These are phyloP conservation scores for Dyspetes luteomarginatus DNA, from an alignment of 2,888 invertebrate genomes.

Conservation along the genomic window DNA sequence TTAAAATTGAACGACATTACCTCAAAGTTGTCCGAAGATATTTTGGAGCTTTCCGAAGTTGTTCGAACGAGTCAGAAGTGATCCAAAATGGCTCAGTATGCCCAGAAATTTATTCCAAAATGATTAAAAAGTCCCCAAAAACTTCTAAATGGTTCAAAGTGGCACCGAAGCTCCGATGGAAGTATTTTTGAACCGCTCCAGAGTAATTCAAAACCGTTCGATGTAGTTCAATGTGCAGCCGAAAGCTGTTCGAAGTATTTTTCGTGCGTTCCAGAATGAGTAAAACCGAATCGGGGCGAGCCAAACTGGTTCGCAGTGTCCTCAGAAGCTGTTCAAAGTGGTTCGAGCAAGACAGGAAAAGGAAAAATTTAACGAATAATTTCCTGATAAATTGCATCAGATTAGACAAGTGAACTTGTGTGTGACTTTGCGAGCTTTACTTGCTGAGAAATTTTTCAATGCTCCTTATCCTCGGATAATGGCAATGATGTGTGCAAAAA, in stretches of 20 bases:
- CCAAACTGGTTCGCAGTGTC: background rate
- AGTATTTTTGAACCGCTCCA: no score
- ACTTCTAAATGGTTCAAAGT: no score
- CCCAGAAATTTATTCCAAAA: background rate
- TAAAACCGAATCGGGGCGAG: background rate
- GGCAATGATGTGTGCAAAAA: background rate
- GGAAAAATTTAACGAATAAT: background rate
- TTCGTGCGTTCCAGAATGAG: background rate
- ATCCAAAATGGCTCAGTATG: background rate
- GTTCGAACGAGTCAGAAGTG: background rate
- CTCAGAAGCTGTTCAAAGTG: background rate
- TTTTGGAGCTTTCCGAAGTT: background rate
- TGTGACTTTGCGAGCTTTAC: slow-evolving; percentile 4
- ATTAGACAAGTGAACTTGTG: background rate
- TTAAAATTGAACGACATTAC: no score
- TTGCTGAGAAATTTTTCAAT: background rate
- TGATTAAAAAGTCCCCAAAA: no score
- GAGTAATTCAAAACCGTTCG: background rate
- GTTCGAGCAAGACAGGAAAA: background rate
- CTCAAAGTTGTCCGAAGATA: background rate
- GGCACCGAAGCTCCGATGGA: no score
- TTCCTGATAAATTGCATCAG: background rate
- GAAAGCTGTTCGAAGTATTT: no score
- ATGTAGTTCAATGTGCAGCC: no score
- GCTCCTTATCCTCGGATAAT: background rate